Base-by-base conservation (phyloP, 2,888 invertebrate genomes). In the Ichneumon xanthorius region DNA sequence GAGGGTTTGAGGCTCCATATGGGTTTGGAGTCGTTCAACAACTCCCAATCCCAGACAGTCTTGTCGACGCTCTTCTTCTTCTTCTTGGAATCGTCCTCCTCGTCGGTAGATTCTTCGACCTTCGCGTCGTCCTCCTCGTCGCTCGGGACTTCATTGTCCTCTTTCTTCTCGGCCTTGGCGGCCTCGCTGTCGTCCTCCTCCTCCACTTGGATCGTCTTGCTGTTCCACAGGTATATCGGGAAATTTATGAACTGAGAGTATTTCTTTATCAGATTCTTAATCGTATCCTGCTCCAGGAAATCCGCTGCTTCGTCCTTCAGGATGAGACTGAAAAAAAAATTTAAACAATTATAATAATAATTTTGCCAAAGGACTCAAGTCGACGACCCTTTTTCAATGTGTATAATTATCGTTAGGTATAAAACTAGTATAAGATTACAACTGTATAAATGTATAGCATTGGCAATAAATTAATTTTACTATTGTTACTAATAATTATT, bases 201-300 rank as follows among this genome's bases (percentile, higher is more conserved):
- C 19, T 96, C 96, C 40, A 95, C 95, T 92, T 94, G 89, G 4
- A 93, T 73, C 4, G 91, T 91, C 92, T 96, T 96, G 92, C 96
- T 96, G 65, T 97, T 96, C 99, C 99, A 99, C 94, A 99, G 94
- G 94, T 97, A 97, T 94, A 99, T 99, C 85, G 98, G 98, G 96
- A 99, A 99, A 95, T 99, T 99, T 94, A 99, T 99, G 95, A 99
- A 99, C 95, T 99, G 99, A 5, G 99, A 99, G 95, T 99, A 99
- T 94, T 99, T 99, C 95, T 97, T 97, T 86, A 99, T 97, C 84
- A 99, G 95, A 90, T 97, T 96, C 91, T 97, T 97, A 89, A 99
- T 96, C 0, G 98, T 98, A 92, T 98, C 97, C 88, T 97, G 96
- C 94, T 99, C 99, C 92, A 99, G 95, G 95, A 98, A 99, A 95